A percentile compares a stretch with the other conserved stretches of the same genome.
Conservation (phyloP, 1,140 invertebrate species). For the Drepana arcuata region DNA sequence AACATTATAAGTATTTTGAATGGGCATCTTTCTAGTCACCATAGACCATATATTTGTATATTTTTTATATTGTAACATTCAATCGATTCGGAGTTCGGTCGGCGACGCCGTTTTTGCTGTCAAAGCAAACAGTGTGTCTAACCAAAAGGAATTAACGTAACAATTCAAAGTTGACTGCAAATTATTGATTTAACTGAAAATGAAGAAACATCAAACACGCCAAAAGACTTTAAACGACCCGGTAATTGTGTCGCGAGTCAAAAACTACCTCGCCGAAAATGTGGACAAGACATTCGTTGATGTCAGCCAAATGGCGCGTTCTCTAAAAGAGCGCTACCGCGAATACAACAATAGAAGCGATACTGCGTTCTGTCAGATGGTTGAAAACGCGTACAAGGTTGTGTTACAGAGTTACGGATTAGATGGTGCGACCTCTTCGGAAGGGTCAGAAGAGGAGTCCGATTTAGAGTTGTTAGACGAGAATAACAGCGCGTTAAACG, state of each 20-base stretch:
- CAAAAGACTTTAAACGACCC: slow-evolving; percentile 61
- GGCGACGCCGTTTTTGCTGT: no score
- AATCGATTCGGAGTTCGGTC: no score
- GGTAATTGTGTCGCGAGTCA: slow-evolving; percentile 63
- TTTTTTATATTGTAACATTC: no score
- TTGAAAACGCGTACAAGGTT: slow-evolving; percentile 73
- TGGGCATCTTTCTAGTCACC: slow-evolving; percentile 2
- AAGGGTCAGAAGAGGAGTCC: slow-evolving; percentile 74
- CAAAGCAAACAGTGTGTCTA: no score
- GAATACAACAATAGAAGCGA: slow-evolving; percentile 81
- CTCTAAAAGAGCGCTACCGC: slow-evolving; percentile 78
- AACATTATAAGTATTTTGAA: slow-evolving; percentile 7
- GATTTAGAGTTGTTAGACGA: slow-evolving; percentile 71
- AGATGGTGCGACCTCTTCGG: slow-evolving; percentile 70
- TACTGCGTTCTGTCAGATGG: slow-evolving; percentile 76
- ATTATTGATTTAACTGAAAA: no score
- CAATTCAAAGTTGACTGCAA: background rate
- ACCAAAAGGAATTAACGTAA: no score
- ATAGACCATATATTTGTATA: no score
- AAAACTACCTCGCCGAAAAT: slow-evolving; percentile 80
- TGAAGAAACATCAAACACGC: slow-evolving; percentile 61
- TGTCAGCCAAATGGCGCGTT: slow-evolving; percentile 81
- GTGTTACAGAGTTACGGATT: slow-evolving; percentile 74
- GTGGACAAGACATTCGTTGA: slow-evolving; percentile 81
- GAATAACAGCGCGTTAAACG: slow-evolving; percentile 63